Conservation (phyloP, 2,113 vertebrate species). For the Dipodomys stephensi region DNA sequence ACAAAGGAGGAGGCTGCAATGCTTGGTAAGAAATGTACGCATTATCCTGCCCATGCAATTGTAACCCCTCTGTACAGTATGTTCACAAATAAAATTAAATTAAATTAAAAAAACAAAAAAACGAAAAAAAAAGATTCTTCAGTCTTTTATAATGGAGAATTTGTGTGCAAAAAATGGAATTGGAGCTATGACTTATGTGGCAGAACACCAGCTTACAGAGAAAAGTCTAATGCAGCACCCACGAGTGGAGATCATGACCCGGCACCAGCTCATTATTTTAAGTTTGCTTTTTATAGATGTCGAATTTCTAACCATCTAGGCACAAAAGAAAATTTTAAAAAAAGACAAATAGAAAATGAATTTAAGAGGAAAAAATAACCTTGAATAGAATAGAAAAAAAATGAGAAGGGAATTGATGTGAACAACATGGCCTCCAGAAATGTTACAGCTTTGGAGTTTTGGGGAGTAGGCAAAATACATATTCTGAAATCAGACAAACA, state of each 20-base stretch:
- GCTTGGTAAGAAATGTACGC: no score
- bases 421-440: neutral
- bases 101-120: no score
- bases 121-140: neutral
- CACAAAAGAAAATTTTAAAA: neutral
- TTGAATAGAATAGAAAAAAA: neutral
- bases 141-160: neutral
- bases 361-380: neutral
- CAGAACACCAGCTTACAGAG: no score
- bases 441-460: neutral
- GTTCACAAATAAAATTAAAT: no score
- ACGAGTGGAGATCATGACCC: no score
- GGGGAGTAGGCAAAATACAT: neutral
- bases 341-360: neutral
- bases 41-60: no score
- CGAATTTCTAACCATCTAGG: neutral
- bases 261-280: neutral
- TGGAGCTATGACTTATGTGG: no score
- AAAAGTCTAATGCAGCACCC: no score
- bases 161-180: no score
- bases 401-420: accelerated
- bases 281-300: neutral
- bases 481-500: neutral
- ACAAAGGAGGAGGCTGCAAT: no score
- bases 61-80: no score